Evolutionary conservation across 2,797 vertebrate genomes (phyloP), one percentile per base, ranked within the genome.

Genomic region (Loriculus beryllinus): DNA sequence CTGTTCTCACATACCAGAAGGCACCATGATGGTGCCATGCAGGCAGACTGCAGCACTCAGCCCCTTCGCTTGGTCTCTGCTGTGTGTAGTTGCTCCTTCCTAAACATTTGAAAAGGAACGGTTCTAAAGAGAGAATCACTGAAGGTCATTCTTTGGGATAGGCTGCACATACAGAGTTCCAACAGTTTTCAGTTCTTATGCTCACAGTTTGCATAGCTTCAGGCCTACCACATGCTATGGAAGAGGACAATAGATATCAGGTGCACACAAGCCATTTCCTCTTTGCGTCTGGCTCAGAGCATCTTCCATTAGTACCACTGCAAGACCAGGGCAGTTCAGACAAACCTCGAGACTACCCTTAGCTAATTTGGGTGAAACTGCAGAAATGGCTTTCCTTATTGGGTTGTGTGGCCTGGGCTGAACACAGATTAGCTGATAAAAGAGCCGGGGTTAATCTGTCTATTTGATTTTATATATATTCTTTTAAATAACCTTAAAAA

Each of bases 1-100:
- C 88, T 57, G 82, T 82, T 91, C 92, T 88, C 67, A 71, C 48
- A 88, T 62, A 82, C 43, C 11, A 47, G 91, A 86, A 96, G 78
- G 90, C 86, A 92, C 80, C 91, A 92, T 82, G 79, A 48, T 31
- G 47, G 49, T 86, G 77, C 45, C 74, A 54, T 4, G 43, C 47
- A 75, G 65, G 57, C 76, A 87, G 76, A 75, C 28, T 39, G 72
- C 42, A 82, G 83, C 78, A 65, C 15, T 10, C 1, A 86, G 68
- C 23, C 48, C 59, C 60, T 67, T 63, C 37, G 2, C 29, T n/a
- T 75, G 28, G 64, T 39, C 35, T 82, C 51, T 67, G 52, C 42
- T 64, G 23, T 6, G 26, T 25, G 28, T 6, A 43, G 12, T 6
- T 10, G 35, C 70, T 76, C 37, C 70, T 83, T 65, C 57, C 37